Conservation (phyloP, 2,113 vertebrate species). For the Bos taurus region ARS-UCD2.0 NC_037330.1:60951501-60952000, state of each 20-base stretch:
- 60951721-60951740: not conserved
- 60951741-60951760: not conserved
- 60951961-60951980: not conserved
- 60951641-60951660: not conserved
- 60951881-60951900: not conserved
- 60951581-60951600: not conserved
- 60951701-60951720: not conserved
- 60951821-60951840: not conserved
- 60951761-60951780: accelerated
- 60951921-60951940: not conserved
- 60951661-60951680: not conserved
- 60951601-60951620: not conserved
- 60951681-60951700: not conserved
- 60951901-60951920: not conserved
- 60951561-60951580: not conserved
- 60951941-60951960: not conserved
- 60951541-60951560: not conserved
- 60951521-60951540: not conserved
- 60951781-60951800: not conserved
- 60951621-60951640: not conserved
- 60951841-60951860: not conserved
- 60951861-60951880: not conserved
- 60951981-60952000: not conserved
- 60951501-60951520: not conserved
- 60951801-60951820: not conserved